Conservation (phyloP, 1,140 invertebrate genomes). For the Eueides isabella region DNA sequence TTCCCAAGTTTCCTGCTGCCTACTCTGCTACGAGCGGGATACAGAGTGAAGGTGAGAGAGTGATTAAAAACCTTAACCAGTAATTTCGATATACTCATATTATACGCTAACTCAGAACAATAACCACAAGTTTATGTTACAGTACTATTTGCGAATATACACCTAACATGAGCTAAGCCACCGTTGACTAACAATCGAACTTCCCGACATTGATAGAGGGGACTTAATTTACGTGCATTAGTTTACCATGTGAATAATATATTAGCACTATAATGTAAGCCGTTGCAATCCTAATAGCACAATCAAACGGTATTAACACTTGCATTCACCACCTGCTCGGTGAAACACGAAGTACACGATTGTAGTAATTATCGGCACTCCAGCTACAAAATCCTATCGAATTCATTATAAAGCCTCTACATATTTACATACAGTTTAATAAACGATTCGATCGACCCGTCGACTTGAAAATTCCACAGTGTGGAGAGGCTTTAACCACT, state of each 20-base stretch:
- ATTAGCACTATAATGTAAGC: constrained; percentile 36
- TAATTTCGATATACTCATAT: neutral
- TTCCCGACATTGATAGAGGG: neutral
- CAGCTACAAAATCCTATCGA: neutral
- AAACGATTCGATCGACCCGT: neutral
- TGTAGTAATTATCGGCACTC: constrained; percentile 23
- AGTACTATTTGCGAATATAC: neutral
- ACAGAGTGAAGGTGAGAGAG: neutral
- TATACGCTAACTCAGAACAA: neutral
- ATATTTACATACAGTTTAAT: neutral
- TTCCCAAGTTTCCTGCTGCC: too few species aligned
- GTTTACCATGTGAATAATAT: constrained; percentile 15
- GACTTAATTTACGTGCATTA: neutral
- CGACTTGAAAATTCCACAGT: neutral
- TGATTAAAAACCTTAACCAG: neutral
- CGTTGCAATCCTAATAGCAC: constrained; percentile 32
- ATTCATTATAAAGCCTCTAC: neutral
- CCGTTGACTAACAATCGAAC: neutral
- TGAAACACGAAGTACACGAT: constrained; percentile 16
- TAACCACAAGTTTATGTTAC: neutral
- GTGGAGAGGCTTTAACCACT: neutral
- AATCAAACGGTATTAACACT: constrained; percentile 37
- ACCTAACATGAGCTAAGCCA: neutral
- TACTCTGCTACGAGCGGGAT: neutral
- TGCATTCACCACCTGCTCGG: constrained; percentile 27